phyloP scores from a whole-genome alignment of 2,888 invertebrate genomes.

The Aphidoletes aphidimyza region DNA sequence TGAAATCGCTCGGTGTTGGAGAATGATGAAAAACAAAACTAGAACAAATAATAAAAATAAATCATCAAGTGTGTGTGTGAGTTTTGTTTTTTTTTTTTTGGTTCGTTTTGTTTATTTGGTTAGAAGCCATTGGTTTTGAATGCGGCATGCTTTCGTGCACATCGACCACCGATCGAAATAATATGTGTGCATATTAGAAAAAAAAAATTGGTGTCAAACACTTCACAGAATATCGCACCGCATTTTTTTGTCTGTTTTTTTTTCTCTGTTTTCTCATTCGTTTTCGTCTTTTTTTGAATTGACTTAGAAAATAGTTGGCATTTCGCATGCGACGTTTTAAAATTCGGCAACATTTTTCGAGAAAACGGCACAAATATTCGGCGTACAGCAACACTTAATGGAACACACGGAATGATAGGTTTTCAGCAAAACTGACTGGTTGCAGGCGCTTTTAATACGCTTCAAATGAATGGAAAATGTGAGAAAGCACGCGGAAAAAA shows the following conservation, averaged over 20 bases:
- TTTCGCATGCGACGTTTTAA: neutral
- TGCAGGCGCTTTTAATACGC: neutral
- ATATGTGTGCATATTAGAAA: neutral
- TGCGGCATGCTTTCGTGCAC: neutral
- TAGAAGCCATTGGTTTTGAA: too few relatives aligned
- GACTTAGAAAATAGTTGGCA: too few relatives aligned
- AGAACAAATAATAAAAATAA: constrained; percentile 4
- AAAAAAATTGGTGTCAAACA: constrained; percentile 20
- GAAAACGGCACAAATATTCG: neutral
- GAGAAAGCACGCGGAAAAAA: neutral
- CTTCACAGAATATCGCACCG: neutral
- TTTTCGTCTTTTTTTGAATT: too few relatives aligned
- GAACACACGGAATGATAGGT: neutral
- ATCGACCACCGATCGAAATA: constrained; percentile 22
- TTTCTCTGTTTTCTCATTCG: too few relatives aligned
- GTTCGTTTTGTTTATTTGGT: neutral
- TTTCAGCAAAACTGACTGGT: too few relatives aligned
- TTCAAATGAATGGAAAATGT: neutral
- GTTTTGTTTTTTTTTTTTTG: neutral
- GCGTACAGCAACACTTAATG: neutral
- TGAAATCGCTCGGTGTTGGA: too few relatives aligned
- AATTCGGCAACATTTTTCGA: too few relatives aligned
- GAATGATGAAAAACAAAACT: too few relatives aligned
- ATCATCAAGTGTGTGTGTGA: neutral
- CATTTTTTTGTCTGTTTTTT: neutral